Base-by-base conservation (phyloP, 2,888 invertebrate species). In the Euzetes globulus region DNA sequence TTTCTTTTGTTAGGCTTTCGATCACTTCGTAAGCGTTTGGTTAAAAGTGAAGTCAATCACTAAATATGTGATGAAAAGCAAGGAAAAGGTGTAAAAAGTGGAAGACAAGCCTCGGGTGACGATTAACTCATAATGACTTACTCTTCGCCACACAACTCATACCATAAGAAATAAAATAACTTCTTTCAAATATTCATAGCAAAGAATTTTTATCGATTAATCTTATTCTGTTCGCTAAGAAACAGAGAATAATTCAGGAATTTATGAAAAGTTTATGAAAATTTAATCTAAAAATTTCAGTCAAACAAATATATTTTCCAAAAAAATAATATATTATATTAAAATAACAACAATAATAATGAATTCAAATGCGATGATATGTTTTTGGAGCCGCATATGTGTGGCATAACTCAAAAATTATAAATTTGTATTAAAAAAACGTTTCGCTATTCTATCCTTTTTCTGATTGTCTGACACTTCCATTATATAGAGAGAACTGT, bases 331-430 rank as follows among this genome's bases (percentile, higher is more conserved):
- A n/a, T 4, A 33, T 17, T 33, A n/a, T n/a, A n/a, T n/a, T 9
- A 41, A 41, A 41, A 41, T 41, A 41, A 41, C 41, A 41, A 5
- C 41, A 41, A 29, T 29, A 63, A 63, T 63, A 63, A 63, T 63
- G 27, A 63, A 63, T 63, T 63, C 63, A 63, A 29, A 63, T 63
- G 15, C 63, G 19, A 63, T 63, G 33, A 29, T 17, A 63, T 37
- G 63, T 58, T 27, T 27, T 4, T 9, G 19, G 52, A 5, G 29
- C 25, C 25, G 33, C 63, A 63, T 19, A 63, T n/a, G 33, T 63
- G 33, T 17, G 27, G 1, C 25, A 63, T 17, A 63, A 27, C 25
- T 60, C 25, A 15, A 2, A 60, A 60, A 7, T 60, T 60, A 4
- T 37, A 58, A 27, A 4, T 27, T 27, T 15, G 13, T 27, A 58